A percentile compares a stretch with the other conserved stretches of the same genome.
Evolutionary conservation across 2,113 vertebrate species (phyloP).

Genomic region (Eidolon helvum): DNA sequence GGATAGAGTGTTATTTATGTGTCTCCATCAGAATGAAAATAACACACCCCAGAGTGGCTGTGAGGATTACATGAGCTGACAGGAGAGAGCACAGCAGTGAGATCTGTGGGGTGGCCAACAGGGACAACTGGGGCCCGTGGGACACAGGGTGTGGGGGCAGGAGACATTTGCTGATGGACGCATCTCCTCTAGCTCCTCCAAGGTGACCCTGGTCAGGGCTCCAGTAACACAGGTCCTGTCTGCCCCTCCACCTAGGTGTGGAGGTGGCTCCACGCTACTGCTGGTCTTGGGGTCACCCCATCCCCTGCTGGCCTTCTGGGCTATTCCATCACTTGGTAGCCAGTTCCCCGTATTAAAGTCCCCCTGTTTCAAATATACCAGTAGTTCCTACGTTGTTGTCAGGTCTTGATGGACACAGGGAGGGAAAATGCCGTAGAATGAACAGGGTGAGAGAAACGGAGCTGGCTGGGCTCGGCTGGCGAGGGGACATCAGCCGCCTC

Average conservation of each 20-base stretch:
- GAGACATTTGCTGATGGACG: not conserved
- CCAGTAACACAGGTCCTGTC: not conserved
- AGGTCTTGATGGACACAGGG: not conserved
- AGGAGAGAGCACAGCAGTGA: not conserved
- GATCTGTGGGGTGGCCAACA: not conserved
- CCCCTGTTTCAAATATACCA: not conserved
- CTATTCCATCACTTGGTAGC: not conserved
- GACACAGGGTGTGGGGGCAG: no score
- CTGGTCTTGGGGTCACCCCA: not conserved
- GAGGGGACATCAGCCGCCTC: no score
- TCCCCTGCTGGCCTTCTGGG: not conserved
- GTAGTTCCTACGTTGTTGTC: not conserved
- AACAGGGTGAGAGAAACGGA: not conserved
- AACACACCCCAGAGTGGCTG: not conserved
- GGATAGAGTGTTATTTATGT: not conserved
- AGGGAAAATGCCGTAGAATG: not conserved
- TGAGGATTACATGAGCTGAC: not conserved
- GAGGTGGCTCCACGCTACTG: not conserved
- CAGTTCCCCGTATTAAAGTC: not conserved
- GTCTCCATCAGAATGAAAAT: not conserved
- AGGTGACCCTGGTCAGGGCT: not conserved
- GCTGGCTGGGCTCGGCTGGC: accelerated
- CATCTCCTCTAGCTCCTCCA: not conserved
- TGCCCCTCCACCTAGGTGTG: not conserved
- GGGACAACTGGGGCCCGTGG: not conserved